Evolutionary conservation across 2,888 invertebrate genomes (phyloP), one percentile per base, ranked within the genome.

Genomic region (Cryptocephalus primarius): DNA sequence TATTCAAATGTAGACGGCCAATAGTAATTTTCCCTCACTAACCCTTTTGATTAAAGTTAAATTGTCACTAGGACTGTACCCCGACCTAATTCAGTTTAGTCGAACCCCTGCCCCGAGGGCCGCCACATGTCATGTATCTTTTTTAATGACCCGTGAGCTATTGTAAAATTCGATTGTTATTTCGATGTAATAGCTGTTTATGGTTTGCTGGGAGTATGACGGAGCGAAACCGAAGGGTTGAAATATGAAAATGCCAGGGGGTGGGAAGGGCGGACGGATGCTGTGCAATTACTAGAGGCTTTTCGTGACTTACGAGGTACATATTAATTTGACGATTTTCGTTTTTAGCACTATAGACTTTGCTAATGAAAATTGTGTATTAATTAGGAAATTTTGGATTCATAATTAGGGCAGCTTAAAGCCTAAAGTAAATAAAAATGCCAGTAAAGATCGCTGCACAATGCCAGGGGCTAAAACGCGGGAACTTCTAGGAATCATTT

Each of bases 91-190:
- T 51, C 50, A 44, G 48, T 50, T 52, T 48, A 49, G 47, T 46
- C 43, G 46, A 52, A 48, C 48, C 50, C 54, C 45, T 32, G 32
- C 47, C 49, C 51, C 43, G 34, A 48, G 51, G 54, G 48, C 50
- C 32, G 54, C 54, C 54, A 54, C 54, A 54, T 54, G 54, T 54
- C 54, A 50, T 54, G 51, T 54, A 54, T 51, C 51, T 50, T 52
- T 51, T 54, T 54, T 54, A 54, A 54, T 54, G 54, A 42, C 48
- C 50, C 51, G 54, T 54, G 39, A 54, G 51, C 51, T 45, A 54
- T 54, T 54, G 50, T 52, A 51, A 50, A 52, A 48, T 54, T 50
- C 44, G 44, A 46, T 52, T 22, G 54, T 54, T 50, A 54, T 52
- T 49, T 50, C 47, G 22, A 22, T 4, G 22, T 22, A 22, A 52